Evolutionary conservation across 2,888 invertebrate genomes (phyloP), one percentile per base, ranked within the genome.

Genomic region (Cheilosia scutellata): DNA sequence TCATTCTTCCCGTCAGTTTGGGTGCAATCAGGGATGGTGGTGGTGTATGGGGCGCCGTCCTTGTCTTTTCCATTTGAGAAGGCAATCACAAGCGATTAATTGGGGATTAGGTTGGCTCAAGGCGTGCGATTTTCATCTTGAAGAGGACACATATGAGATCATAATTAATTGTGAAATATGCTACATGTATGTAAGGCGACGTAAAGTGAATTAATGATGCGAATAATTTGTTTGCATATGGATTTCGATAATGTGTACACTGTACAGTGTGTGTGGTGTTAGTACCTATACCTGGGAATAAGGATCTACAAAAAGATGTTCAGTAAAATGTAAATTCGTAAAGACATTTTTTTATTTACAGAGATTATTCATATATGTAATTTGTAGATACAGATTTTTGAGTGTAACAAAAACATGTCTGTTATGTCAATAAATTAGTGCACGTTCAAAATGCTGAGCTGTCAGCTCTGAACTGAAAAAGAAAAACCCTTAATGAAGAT

Each of bases 111-210:
- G 86, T 53, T 77, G 77, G 68, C 20, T 77, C 27, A 55, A 60
- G 44, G 40, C 47, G 29, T 68, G 27, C 29, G 42, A 72, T 72
- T 47, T 65, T 71, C 37, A 2, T 63, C 33, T 66, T 51, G 3
- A 55, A 25, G 76, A 49, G 58, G 25, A 47, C 57, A 42, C 29
- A 20, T 42, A 72, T 77, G 82, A 77, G 77, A 86, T 82, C 86
- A 82, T 82, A 86, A 86, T 86, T 86, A 86, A 82, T 86, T 86
- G 76, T 76, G 80, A 70, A 68, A 79, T 27, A 51, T 66, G 37
- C 33, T 16, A 66, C 80, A 86, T 80, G 80, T 49, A 86, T 80
- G 80, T 49, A 31, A 72, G 44, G 13, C 20, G 75, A 75, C 44
- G 74, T 37, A 11, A 25, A 60, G 62, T 58, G 37, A 33, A 74